phyloP scores from a whole-genome alignment of 2,888 invertebrate species.

The Nebria salina region DNA sequence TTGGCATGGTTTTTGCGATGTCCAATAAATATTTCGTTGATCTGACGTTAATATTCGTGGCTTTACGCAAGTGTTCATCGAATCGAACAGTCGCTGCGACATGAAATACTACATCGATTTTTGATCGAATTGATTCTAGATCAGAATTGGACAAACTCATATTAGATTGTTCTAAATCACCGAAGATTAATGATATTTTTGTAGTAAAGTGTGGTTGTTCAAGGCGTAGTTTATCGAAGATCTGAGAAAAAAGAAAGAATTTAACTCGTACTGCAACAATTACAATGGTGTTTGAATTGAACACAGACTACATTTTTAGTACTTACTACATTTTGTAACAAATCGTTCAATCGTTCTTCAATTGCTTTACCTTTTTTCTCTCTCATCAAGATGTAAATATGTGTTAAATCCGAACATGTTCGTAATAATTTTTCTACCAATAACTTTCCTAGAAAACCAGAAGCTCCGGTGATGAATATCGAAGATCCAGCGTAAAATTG shows the following conservation, averaged over 20 bases:
- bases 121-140: constrained; percentile 18
- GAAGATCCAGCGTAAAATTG: constrained; percentile 15
- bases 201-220: constrained; percentile 64
- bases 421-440: constrained; percentile 30
- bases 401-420: neutral
- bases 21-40: constrained; percentile 73
- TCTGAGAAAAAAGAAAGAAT: constrained; percentile 56
- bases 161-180: constrained; percentile 66
- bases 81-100: constrained; percentile 72
- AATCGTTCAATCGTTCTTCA: constrained; percentile 19
- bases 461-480: constrained; percentile 12
- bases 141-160: constrained; percentile 66
- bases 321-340: neutral
- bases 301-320: neutral
- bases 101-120: constrained; percentile 66
- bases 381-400: neutral
- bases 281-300: neutral
- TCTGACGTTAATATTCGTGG: constrained; percentile 77
- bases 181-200: constrained; percentile 68
- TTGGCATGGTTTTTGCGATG: constrained; percentile 72
- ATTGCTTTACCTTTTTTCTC: neutral
- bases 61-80: constrained; percentile 77
- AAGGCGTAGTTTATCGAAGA: constrained; percentile 65
- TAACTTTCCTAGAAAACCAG: constrained; percentile 15
- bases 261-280: neutral